phyloP scores from a whole-genome alignment of 1,140 invertebrate species.

The Bemisia tabaci region DNA sequence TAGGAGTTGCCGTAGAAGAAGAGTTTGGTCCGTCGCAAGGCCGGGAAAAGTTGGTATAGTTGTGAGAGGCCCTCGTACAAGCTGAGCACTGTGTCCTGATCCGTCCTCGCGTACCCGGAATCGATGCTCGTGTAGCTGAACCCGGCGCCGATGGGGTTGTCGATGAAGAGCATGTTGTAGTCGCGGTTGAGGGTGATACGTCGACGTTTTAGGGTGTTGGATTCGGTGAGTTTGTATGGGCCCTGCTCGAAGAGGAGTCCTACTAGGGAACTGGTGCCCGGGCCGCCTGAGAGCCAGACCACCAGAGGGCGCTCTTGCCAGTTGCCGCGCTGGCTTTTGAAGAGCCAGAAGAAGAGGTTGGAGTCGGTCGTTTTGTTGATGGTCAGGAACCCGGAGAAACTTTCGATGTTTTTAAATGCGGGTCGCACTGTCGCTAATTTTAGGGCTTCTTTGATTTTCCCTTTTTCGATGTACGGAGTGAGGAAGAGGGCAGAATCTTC shows the following conservation, averaged over 20 bases:
- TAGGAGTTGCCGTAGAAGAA: constrained; percentile 39
- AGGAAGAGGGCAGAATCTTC: too few species aligned
- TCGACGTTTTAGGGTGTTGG: too few species aligned
- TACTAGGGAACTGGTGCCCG: constrained; percentile 53
- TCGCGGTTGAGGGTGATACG: too few species aligned
- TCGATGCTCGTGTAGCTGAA: too few species aligned
- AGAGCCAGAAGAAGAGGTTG: constrained; percentile 69
- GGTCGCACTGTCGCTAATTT: constrained; percentile 8
- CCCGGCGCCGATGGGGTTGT: too few species aligned
- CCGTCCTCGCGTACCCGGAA: constrained; percentile 51
- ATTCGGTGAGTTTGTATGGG: constrained; percentile 37
- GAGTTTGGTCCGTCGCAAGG: constrained; percentile 20
- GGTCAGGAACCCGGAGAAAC: constrained; percentile 55
- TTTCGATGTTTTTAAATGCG: constrained; percentile 11
- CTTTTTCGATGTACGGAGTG: constrained; percentile 15
- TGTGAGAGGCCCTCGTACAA: constrained; percentile 49
- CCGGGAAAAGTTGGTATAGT: constrained; percentile 49
- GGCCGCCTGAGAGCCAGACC: constrained; percentile 65
- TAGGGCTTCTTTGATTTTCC: constrained; percentile 12
- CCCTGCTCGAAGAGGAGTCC: constrained; percentile 55
- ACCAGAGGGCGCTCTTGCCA: constrained; percentile 49
- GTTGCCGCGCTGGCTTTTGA: too few species aligned
- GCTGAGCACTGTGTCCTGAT: constrained; percentile 47
- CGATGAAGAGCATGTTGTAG: too few species aligned
- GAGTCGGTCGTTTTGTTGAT: constrained; percentile 37